Evolutionary conservation across 2,797 vertebrate genomes (phyloP).

Genomic region (Lepidocolaptes lacrymiger): DNA sequence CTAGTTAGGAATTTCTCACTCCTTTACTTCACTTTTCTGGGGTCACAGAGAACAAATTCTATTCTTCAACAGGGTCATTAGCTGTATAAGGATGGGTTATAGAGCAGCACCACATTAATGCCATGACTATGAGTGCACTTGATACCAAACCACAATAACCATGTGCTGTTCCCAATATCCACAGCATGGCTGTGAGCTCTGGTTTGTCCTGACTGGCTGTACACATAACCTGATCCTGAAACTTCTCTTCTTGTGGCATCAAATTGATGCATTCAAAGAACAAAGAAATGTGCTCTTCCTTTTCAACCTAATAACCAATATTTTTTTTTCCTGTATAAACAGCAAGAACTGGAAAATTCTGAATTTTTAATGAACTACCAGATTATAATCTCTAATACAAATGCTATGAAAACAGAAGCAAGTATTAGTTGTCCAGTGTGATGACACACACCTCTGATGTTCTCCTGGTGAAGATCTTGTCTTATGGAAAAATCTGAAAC

Average conservation of each 20-base stretch:
- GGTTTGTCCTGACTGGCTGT: not conserved
- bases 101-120: not conserved
- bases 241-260: not conserved
- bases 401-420: not conserved
- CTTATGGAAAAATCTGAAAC: not conserved
- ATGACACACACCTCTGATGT: not conserved
- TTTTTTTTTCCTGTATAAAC: fast-evolving
- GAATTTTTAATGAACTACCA: not conserved
- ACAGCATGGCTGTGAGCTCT: not conserved
- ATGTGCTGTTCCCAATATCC: not conserved
- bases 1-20: not conserved
- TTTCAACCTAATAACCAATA: not conserved
- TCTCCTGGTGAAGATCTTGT: not conserved
- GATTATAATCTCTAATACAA: not conserved
- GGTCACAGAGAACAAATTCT: not conserved
- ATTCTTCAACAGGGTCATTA: not conserved
- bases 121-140: not conserved
- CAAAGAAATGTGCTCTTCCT: not conserved
- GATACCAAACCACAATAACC: not conserved
- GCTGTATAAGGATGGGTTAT: not conserved
- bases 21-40: not conserved
- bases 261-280: not conserved
- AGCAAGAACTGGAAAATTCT: not conserved
- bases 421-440: not conserved
- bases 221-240: not conserved